Evolutionary conservation across 2,113 vertebrate species (phyloP).

Genomic region (Gobiocypris rarus): DNA sequence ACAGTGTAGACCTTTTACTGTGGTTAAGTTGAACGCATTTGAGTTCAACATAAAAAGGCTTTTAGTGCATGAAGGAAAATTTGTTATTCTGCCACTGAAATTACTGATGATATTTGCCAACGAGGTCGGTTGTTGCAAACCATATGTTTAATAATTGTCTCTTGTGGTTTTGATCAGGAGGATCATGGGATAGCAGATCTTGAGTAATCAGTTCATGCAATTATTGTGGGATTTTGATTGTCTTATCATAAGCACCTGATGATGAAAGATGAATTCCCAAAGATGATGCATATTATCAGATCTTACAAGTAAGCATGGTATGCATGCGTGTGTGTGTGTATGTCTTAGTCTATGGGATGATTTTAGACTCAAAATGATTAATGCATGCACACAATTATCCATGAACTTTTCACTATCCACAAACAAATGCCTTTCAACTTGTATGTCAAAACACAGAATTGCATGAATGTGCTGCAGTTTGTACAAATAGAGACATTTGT

Average conservation of each 20-base stretch:
- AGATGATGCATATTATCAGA: background rate
- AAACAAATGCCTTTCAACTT: too few species aligned
- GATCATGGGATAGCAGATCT: background rate
- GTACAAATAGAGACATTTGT: too few species aligned
- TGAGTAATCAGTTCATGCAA: background rate
- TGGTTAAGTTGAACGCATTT: background rate
- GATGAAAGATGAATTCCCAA: background rate
- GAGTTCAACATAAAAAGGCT: background rate
- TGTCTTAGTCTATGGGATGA: too few species aligned
- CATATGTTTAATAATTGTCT: background rate
- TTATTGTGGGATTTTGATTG: background rate
- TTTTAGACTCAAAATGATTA: too few species aligned
- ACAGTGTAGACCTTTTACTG: background rate
- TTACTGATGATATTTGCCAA: background rate
- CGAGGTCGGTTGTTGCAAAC: background rate
- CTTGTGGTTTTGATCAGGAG: background rate
- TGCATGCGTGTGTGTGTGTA: too few species aligned
- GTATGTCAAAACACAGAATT: too few species aligned
- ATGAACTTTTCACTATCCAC: too few species aligned
- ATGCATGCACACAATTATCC: too few species aligned
- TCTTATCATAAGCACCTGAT: background rate
- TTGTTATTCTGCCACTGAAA: background rate
- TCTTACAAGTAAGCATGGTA: background rate
- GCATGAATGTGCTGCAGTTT: too few species aligned
- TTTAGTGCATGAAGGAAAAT: background rate